These are phyloP conservation scores for Planiliza haematocheilus DNA, from an alignment of 2,113 vertebrate genomes.

Conservation along the genomic window DNA sequence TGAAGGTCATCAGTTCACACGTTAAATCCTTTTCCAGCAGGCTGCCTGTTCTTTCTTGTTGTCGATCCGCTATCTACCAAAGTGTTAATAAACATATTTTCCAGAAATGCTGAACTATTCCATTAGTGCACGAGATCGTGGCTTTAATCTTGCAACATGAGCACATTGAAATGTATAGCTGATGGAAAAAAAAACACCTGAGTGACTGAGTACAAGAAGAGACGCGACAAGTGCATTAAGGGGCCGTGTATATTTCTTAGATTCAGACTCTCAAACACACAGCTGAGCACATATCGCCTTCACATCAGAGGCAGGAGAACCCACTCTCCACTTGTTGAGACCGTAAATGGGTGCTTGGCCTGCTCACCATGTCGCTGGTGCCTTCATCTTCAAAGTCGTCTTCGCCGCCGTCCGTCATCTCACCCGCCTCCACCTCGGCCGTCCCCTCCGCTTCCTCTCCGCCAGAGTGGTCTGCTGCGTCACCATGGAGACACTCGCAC, in stretches of 20 bases:
- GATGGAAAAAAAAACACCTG: too few relatives aligned
- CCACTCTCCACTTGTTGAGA: slow-evolving; percentile 15
- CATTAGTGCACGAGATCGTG: too few relatives aligned
- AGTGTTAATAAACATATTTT: too few relatives aligned
- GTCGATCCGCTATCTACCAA: too few relatives aligned
- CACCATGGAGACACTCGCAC: slow-evolving; percentile 90
- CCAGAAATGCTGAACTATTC: too few relatives aligned
- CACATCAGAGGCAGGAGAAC: background rate
- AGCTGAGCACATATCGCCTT: background rate
- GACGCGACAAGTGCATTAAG: background rate
- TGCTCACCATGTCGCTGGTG: slow-evolving; percentile 90
- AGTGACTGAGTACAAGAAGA: too few relatives aligned
- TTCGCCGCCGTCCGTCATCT: slow-evolving; percentile 93
- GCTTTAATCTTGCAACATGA: too few relatives aligned
- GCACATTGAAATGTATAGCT: too few relatives aligned
- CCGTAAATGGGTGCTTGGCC: slow-evolving; percentile 25
- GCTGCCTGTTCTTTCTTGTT: too few relatives aligned
- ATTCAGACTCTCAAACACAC: background rate
- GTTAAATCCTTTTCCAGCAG: too few relatives aligned
- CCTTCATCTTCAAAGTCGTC: slow-evolving; percentile 95
- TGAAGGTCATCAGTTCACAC: too few relatives aligned
- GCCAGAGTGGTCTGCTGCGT: slow-evolving; percentile 87
- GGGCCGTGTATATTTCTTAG: background rate
- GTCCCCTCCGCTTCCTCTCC: slow-evolving; percentile 88
- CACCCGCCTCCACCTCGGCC: slow-evolving; percentile 90